These are phyloP conservation scores for Drosophila meridionalis DNA, from an alignment of 2,888 invertebrate species.

Conservation along the genomic window DNA sequence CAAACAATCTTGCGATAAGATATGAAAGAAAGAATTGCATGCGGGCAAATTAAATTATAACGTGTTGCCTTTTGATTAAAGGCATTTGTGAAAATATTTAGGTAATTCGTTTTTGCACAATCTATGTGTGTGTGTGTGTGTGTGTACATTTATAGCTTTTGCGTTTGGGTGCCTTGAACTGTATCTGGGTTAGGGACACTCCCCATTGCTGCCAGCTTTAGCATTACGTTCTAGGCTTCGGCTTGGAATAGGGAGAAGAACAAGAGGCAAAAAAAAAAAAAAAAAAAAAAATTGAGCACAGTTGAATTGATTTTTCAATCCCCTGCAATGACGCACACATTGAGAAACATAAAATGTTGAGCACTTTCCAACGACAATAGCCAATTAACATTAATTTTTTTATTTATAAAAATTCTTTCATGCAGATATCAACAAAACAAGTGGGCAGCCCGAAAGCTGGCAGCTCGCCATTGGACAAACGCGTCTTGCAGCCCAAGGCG, in stretches of 20 bases:
- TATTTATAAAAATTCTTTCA: constrained; percentile 26
- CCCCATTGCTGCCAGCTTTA: constrained; percentile 32
- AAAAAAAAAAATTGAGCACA: constrained; percentile 14
- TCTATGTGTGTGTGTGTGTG: neutral
- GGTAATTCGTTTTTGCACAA: constrained; percentile 55
- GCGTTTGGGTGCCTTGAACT: constrained; percentile 24
- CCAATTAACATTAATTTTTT: neutral
- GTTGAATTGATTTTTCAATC: constrained; percentile 62
- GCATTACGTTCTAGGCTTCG: constrained; percentile 43
- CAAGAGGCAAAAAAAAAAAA: constrained; percentile 1
- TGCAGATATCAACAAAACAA: constrained; percentile 85
- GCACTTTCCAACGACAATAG: neutral
- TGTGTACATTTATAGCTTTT: constrained; percentile 3
- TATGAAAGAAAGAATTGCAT: constrained; percentile 30
- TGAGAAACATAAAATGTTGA: neutral
- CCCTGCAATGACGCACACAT: neutral
- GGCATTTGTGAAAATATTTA: constrained; percentile 20
- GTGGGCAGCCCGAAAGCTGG: constrained; percentile 84
- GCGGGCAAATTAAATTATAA: constrained; percentile 21
- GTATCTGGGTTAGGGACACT: constrained; percentile 76
- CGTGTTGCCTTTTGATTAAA: constrained; percentile 14
- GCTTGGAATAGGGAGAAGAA: neutral
- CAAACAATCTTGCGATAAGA: constrained; percentile 57
- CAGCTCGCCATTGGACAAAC: constrained; percentile 87
- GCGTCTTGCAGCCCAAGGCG: constrained; percentile 89